Conservation (phyloP, 2,113 vertebrate species). For the Struthio camelus region DNA sequence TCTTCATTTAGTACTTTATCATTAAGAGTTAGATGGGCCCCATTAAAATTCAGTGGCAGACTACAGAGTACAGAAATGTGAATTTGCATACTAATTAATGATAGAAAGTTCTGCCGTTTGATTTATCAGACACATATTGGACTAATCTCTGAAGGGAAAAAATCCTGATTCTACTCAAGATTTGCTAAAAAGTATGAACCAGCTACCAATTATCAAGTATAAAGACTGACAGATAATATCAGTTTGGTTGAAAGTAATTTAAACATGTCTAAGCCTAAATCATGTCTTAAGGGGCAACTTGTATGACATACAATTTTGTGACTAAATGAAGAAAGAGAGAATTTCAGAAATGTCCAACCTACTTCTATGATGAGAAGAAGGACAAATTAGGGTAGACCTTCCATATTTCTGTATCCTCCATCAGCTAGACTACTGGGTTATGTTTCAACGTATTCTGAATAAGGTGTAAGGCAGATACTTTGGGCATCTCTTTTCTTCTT, state of each 20-base stretch:
- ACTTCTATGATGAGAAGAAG: not conserved
- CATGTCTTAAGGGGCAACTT: not conserved
- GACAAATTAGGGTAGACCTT: not conserved
- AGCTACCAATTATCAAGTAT: not conserved
- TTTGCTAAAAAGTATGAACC: constrained; percentile 12
- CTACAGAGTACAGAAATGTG: not conserved
- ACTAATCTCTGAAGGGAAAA: constrained; percentile 18
- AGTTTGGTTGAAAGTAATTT: not conserved
- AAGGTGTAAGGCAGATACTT: not conserved
- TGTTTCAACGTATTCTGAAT: not conserved
- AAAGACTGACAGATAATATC: constrained; percentile 37
- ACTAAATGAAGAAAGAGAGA: not conserved
- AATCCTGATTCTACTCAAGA: constrained; percentile 12
- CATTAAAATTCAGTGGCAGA: not conserved
- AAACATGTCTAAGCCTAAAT: not conserved
- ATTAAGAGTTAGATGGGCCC: not conserved
- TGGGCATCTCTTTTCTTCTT: not conserved
- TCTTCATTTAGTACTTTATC: not conserved
- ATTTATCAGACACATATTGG: constrained; percentile 28
- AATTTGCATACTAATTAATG: constrained; percentile 29
- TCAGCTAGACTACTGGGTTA: not conserved
- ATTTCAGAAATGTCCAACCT: not conserved
- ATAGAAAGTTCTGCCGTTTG: not conserved
- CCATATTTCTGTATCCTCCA: not conserved
- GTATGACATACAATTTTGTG: not conserved